Conservation (phyloP, 2,113 vertebrate genomes). For the Dissostichus mawsoni region DNA sequence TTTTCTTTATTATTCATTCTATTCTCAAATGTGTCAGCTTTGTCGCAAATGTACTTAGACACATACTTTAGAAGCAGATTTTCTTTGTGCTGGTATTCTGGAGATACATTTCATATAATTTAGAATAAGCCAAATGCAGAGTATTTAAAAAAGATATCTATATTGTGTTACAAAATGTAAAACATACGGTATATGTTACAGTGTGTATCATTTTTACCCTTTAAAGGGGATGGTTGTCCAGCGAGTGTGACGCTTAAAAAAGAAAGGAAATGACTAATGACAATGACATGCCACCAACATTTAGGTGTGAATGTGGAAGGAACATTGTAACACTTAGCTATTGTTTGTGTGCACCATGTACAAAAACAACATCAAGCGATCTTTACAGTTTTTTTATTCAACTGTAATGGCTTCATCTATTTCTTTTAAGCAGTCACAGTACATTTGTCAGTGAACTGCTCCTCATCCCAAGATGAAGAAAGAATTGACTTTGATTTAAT, state of each 20-base stretch:
- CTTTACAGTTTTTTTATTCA: constrained; percentile 71
- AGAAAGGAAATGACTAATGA: constrained; percentile 60
- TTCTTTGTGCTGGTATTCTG: not conserved
- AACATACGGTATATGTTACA: too few relatives aligned
- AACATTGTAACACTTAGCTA: constrained; percentile 25
- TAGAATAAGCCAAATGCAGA: too few relatives aligned
- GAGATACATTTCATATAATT: not conserved
- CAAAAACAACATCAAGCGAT: constrained; percentile 50
- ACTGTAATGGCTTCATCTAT: constrained; percentile 77
- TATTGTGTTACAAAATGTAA: not conserved
- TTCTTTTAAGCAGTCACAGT: constrained; percentile 84
- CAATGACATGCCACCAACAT: constrained; percentile 12
- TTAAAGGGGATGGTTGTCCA: constrained; percentile 8
- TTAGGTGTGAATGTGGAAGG: constrained; percentile 56
- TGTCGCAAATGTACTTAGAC: not conserved
- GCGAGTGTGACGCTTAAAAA: not conserved
- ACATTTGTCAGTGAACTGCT: constrained; percentile 85
- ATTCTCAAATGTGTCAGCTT: not conserved
- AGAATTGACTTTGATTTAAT: constrained; percentile 77
- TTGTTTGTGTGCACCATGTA: constrained; percentile 36
- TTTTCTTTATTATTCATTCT: not conserved
- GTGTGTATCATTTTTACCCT: constrained; percentile 5
- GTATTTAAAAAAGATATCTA: too few relatives aligned
- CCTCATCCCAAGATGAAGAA: constrained; percentile 76
- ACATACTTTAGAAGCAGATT: not conserved